Evolutionary conservation across 2,797 vertebrate genomes (phyloP).

Genomic region (Dromococcyx pavoninus): DNA sequence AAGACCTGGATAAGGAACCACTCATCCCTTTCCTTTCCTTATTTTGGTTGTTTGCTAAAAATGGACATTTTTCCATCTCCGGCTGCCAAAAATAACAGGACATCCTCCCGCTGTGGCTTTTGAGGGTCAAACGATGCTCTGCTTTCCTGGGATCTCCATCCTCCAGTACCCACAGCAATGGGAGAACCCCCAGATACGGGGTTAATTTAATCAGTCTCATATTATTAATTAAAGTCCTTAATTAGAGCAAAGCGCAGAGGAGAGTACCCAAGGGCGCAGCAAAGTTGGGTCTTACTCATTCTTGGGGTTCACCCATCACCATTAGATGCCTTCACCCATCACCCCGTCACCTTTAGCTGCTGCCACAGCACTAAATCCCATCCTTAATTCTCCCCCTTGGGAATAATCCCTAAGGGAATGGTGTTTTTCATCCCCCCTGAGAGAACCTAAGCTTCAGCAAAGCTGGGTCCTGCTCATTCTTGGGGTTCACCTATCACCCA

Average conservation of each 20-base stretch:
- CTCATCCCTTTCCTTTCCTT: background rate
- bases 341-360: too few species aligned
- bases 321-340: too few species aligned
- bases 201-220: accelerated
- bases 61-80: background rate
- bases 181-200: background rate
- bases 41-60: background rate
- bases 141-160: background rate
- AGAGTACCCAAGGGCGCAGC: background rate
- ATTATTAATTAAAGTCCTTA: background rate
- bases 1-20: background rate
- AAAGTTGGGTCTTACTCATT: too few species aligned
- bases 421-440: too few species aligned
- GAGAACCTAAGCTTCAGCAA: too few species aligned
- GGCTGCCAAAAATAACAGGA: background rate
- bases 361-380: too few species aligned
- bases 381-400: too few species aligned
- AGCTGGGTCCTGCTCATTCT: too few species aligned
- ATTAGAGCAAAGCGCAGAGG: background rate
- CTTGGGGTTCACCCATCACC: too few species aligned
- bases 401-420: too few species aligned
- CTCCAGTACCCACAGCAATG: background rate
- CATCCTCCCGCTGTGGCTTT: background rate
- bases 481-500: too few species aligned
- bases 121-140: background rate